Percentiles rank a stretch among this genome's conserved stretches.
Evolutionary conservation across 2,797 vertebrate genomes (phyloP).

Genomic region (Coranthus polyacanthus): DNA sequence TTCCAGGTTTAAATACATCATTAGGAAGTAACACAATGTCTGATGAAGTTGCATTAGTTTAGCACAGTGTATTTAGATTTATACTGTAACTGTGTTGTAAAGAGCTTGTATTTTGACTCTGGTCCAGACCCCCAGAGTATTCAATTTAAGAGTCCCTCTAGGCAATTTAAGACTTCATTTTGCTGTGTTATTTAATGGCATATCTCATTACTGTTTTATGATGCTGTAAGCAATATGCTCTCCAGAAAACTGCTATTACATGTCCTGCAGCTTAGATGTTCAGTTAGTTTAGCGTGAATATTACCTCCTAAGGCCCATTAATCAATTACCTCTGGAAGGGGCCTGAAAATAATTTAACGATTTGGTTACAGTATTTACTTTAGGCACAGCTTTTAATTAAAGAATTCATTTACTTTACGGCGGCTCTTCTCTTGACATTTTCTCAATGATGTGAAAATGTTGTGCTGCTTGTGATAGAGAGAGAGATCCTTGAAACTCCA

Average conservation of each 20-base stretch:
- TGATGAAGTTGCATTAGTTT: slow-evolving; percentile 59
- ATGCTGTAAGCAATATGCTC: slow-evolving; percentile 78
- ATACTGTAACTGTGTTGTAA: slow-evolving; percentile 59
- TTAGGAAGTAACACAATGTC: slow-evolving; percentile 47
- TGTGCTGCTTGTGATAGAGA: slow-evolving; percentile 33
- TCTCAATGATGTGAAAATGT: slow-evolving; percentile 37
- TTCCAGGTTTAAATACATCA: slow-evolving; percentile 43
- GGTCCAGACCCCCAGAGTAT: slow-evolving; percentile 64
- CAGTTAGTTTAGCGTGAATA: slow-evolving; percentile 73
- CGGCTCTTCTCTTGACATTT: slow-evolving; percentile 41
- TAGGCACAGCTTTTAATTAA: slow-evolving; percentile 70
- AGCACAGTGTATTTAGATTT: slow-evolving; percentile 56
- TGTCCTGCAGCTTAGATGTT: slow-evolving; percentile 74
- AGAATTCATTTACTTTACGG: slow-evolving; percentile 54
- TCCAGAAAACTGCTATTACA: slow-evolving; percentile 67
- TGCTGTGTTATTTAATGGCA: slow-evolving; percentile 79
- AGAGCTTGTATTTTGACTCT: slow-evolving; percentile 67
- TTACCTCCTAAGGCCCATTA: slow-evolving; percentile 72
- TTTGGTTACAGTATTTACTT: slow-evolving; percentile 73
- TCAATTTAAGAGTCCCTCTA: slow-evolving; percentile 72
- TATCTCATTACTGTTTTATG: slow-evolving; percentile 83
- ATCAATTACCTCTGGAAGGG: slow-evolving; percentile 73
- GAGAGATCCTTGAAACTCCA: slow-evolving; percentile 24
- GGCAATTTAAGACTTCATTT: slow-evolving; percentile 78
- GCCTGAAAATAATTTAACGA: slow-evolving; percentile 66